Percentiles rank a stretch among this genome's conserved stretches.
These are phyloP conservation scores for Protosalanx chinensis DNA, from an alignment of 2,797 vertebrate genomes.

Conservation along the genomic window DNA sequence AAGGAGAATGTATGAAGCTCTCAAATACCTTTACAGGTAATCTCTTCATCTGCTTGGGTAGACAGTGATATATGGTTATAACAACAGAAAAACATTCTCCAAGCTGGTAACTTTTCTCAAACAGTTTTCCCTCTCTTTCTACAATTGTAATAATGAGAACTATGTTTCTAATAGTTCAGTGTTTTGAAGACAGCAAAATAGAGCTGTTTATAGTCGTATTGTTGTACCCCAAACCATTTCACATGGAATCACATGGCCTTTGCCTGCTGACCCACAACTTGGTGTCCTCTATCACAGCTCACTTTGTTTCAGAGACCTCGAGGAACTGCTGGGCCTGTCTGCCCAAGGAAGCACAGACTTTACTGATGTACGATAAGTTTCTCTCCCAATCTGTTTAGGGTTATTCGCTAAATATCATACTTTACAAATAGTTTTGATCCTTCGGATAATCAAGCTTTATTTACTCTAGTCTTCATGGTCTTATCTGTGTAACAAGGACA, in stretches of 20 bases:
- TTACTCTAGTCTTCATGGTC: not conserved
- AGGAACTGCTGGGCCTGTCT: conserved; percentile 32
- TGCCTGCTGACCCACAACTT: conserved; percentile 63
- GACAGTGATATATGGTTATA: too few species aligned
- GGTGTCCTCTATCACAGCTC: conserved; percentile 46
- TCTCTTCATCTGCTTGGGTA: too few species aligned
- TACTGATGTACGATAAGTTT: too few species aligned
- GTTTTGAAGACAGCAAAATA: not conserved
- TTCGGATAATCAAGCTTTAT: not conserved
- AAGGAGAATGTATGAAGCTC: too few species aligned
- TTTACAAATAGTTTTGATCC: not conserved
- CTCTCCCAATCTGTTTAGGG: not conserved
- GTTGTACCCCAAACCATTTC: conserved; percentile 25
- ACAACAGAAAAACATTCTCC: too few species aligned
- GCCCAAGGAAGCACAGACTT: conserved; percentile 11
- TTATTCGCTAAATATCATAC: not conserved
- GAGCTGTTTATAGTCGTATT: not conserved
- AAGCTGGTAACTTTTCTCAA: too few species aligned
- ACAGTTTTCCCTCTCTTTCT: too few species aligned
- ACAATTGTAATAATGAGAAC: not conserved
- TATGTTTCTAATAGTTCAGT: not conserved
- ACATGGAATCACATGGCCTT: conserved; percentile 58
- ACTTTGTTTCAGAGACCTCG: conserved; percentile 56
- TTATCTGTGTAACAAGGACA: not conserved
- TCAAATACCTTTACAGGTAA: too few species aligned